These are phyloP conservation scores for Merodon equestris DNA, from an alignment of 2,888 invertebrate genomes.

Conservation along the genomic window DNA sequence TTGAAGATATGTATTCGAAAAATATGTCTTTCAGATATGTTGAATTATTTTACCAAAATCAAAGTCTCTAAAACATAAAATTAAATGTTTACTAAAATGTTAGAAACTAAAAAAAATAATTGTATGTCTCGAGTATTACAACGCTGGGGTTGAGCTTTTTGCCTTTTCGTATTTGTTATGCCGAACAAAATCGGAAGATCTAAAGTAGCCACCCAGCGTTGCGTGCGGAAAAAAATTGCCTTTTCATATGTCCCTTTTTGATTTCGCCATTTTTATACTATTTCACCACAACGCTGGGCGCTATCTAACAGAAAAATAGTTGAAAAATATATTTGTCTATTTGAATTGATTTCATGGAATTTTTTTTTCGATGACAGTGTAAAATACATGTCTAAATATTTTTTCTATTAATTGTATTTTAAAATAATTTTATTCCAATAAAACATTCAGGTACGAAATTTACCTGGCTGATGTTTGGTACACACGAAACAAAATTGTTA, in stretches of 20 bases:
- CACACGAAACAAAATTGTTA: no score
- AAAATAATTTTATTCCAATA: no score
- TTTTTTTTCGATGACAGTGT: no score
- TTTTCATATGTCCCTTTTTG: slow-evolving; percentile 45
- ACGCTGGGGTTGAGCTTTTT: slow-evolving; percentile 42
- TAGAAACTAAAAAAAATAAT: slow-evolving; percentile 4
- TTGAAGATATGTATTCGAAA: neutral
- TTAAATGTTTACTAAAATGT: slow-evolving; percentile 13
- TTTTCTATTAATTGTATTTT: no score
- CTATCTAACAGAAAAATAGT: neutral
- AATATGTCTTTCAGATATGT: neutral
- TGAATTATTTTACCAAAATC: slow-evolving; percentile 34
- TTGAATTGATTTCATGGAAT: no score
- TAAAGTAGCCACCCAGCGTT: slow-evolving; percentile 51
- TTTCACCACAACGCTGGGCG: slow-evolving; percentile 41
- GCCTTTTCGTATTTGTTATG: no score
- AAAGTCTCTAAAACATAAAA: slow-evolving; percentile 65
- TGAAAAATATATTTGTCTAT: no score
- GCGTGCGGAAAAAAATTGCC: slow-evolving; percentile 1
- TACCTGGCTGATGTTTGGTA: no score
- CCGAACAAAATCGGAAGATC: neutral
- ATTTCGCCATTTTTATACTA: slow-evolving; percentile 52
- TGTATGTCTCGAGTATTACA: slow-evolving; percentile 23
- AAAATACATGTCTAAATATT: no score
- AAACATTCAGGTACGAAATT: no score